Base-by-base conservation (phyloP, 30 jellyfish, hydroid and myxozoan species). In the Turritopsis dohrnii region DNA sequence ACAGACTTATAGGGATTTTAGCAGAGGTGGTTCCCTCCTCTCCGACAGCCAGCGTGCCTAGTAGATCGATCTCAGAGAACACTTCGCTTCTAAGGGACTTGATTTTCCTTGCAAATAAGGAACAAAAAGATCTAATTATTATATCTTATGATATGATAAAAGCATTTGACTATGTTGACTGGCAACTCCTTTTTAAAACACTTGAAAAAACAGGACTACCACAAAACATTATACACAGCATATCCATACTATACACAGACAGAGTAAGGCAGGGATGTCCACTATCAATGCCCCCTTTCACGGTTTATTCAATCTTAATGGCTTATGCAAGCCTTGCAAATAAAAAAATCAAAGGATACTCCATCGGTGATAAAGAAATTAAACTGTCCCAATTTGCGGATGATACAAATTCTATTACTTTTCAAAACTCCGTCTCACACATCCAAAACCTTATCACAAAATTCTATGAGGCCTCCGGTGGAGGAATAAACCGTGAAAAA, bases 91-190 rank as follows among this genome's bases (percentile, higher is more conserved):
- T 66, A 21, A 21, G 76, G 29, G 17, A 66, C 76, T 9, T 66
- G 27, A 66, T 66, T 8, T 21, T 17, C 29, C 29, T 21, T 26
- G 76, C 7, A 1, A 66, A 66, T 17, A 26, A 66, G 9, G 29
- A 26, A 21, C 5, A 66, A 1, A 21, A 21, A 26, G 17, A 66
- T 17, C 29, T 26, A 5, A 21, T 8, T 17, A 66, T 66, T 17
- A 9, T 66, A 7, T 21, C 76, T 17, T 21, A 21, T 26, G 76
- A 66, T 17, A 21, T 21, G 29, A 26, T 66, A 1, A 66, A 66
- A 66, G 88, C 83, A 22, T 76, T 85, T 66, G 92, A 85, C 74
- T 52, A 79, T 23, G 93, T 85, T 5, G 85, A 77, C 52, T 65
- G 84, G 90, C 60, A 28, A 8, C 81, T 86, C 52, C 86, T 86